Conservation (phyloP, 2,888 invertebrate species). For the Clostera curtula region DNA sequence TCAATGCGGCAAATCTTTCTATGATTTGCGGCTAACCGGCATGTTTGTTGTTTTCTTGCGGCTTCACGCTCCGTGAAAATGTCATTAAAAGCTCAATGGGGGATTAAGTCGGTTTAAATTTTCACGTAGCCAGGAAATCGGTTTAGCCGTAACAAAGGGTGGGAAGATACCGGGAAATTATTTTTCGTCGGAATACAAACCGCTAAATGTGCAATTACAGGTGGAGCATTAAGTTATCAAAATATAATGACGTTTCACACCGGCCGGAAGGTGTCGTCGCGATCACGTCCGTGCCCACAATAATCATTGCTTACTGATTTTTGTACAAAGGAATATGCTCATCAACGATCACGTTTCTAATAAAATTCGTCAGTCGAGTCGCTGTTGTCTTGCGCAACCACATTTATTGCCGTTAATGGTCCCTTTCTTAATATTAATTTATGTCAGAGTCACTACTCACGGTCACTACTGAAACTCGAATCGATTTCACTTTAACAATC, state of each 20-base stretch:
- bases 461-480: conserved; percentile 30
- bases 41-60: conserved; percentile 63
- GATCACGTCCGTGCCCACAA: conserved; percentile 56
- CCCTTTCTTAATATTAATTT: conserved; percentile 56
- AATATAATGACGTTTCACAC: conserved; percentile 67
- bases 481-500: too few species aligned
- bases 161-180: conserved; percentile 71
- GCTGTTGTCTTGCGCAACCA: conserved; percentile 65
- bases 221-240: conserved; percentile 69
- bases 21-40: conserved; percentile 72
- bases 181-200: conserved; percentile 63
- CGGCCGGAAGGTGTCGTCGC: conserved; percentile 66
- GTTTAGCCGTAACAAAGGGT: conserved; percentile 67
- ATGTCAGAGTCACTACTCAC: conserved; percentile 28
- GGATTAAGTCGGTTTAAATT: conserved; percentile 67
- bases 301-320: conserved; percentile 54
- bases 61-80: conserved; percentile 60
- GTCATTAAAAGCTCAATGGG: conserved; percentile 71
- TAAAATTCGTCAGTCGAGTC: conserved; percentile 55
- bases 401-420: conserved; percentile 66
- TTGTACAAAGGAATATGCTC: conserved; percentile 36
- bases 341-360: conserved; percentile 67
- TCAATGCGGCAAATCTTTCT: conserved; percentile 71
- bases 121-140: conserved; percentile 71
- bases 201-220: conserved; percentile 70